Conservation (phyloP, 2,888 invertebrate genomes). For the Agrochola litura region DNA sequence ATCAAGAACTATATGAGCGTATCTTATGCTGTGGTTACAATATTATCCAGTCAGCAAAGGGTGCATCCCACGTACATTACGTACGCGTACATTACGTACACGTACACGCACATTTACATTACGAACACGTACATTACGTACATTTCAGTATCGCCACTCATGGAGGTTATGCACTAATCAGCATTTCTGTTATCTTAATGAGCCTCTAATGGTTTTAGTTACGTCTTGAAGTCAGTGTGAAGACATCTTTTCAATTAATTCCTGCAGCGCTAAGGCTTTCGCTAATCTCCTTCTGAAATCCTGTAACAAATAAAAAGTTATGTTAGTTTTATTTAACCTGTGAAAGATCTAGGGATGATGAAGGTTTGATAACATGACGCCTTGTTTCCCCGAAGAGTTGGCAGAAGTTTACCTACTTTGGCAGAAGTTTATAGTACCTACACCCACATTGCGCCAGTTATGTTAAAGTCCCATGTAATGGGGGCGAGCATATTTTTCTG, state of each 20-base stretch:
- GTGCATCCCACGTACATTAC: background rate
- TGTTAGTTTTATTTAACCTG: background rate
- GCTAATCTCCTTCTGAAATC: conserved; percentile 92
- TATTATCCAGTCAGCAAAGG: background rate
- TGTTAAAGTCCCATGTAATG: background rate
- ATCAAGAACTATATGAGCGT: too few species aligned
- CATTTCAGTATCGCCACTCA: too few species aligned
- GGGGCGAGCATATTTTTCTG: background rate
- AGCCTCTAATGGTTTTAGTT: conserved; percentile 32
- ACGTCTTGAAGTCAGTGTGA: conserved; percentile 26
- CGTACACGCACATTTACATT: too few species aligned
- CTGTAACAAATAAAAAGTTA: conserved; percentile 70
- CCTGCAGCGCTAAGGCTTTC: conserved; percentile 91
- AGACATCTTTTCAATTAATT: conserved; percentile 81
- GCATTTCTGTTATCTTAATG: conserved; percentile 1
- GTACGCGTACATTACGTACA: too few species aligned
- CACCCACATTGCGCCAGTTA: background rate
- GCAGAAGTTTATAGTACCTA: background rate
- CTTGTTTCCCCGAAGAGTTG: background rate
- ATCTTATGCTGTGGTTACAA: too few species aligned
- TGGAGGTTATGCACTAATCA: conserved; percentile 4
- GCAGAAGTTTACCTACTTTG: background rate
- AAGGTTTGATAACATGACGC: background rate
- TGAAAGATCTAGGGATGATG: background rate
- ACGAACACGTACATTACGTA: too few species aligned